Base-by-base conservation (phyloP, 2,113 vertebrate genomes). In the Scopus umbretta region DNA sequence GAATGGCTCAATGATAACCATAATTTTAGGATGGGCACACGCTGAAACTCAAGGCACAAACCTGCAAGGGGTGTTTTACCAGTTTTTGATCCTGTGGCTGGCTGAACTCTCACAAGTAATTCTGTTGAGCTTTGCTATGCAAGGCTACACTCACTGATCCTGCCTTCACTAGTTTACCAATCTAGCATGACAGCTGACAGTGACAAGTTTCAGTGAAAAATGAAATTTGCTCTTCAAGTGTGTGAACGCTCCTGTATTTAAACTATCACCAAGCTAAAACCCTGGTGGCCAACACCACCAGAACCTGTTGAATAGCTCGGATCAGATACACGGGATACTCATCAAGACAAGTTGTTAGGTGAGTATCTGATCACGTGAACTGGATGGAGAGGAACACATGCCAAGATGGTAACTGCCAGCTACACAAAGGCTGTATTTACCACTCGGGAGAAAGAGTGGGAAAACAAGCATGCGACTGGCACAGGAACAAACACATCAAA, bases 131-230 rank as follows among this genome's bases (percentile, higher is more conserved):
- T 88, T 56, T 19, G 58, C 83, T 34, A 1, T 7, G 76, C 4
- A 6, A 34, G 23, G 49, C 20, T 45, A 9, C 0, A 0, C 55
- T 53, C 34, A 1, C 18, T 13, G 49, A 26, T 66, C 66, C 61
- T 50, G 38, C 43, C 71, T 38, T 17, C 32, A 0, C 25, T 12
- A 27, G 49, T 32, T 29, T 25, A 3, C 66, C 20, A 2, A 38
- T 1, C 19, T 9, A 19, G 21, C 0, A 0, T 4, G 38, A 12
- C 73, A 78, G 79, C n/a, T 45, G 22, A 74, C 29, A 52, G 82
- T 9, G 61, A 55, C 20, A 38, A 10, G 25, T 15, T 40, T n/a
- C 17, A 76, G 45, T 13, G 29, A 66, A 62, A 86, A 70, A 71
- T 12, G 15, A 40, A 47, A 63, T 38, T 11, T 27, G 2, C 9